Evolutionary conservation across 1,140 invertebrate species (phyloP).

Genomic region (Medauroidea extradentata): DNA sequence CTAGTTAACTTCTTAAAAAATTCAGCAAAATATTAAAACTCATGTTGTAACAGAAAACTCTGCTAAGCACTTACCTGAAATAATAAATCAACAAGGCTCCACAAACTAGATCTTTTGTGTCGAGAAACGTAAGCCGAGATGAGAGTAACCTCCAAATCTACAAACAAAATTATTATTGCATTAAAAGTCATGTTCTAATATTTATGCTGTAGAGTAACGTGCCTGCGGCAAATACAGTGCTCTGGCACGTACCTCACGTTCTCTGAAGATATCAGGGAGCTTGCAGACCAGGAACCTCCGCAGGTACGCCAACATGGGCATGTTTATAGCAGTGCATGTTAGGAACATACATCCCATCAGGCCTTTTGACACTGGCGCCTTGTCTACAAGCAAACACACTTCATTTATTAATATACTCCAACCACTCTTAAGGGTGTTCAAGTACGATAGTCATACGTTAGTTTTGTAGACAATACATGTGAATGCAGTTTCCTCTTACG

Average conservation of each 20-base stretch:
- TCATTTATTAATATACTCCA: background rate
- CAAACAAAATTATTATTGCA: too few species aligned
- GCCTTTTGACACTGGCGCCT: constrained; percentile 47
- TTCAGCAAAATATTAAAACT: too few species aligned
- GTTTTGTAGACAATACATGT: too few species aligned
- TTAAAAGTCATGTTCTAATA: too few species aligned
- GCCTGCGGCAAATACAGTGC: too few species aligned
- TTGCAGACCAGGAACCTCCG: constrained; percentile 42
- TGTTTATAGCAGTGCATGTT: constrained; percentile 46
- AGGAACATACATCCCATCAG: constrained; percentile 45
- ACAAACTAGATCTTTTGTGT: constrained; percentile 51
- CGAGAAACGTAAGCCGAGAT: constrained; percentile 47
- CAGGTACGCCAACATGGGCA: constrained; percentile 43
- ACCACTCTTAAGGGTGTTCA: background rate
- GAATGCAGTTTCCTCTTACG: too few species aligned
- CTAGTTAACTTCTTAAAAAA: too few species aligned
- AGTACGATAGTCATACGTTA: too few species aligned
- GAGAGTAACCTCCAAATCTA: constrained; percentile 48
- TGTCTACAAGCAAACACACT: constrained; percentile 39
- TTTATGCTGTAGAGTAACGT: too few species aligned
- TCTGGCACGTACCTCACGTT: constrained; percentile 40
- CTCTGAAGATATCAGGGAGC: constrained; percentile 39
- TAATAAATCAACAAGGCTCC: constrained; percentile 52
- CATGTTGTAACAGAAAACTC: too few species aligned
- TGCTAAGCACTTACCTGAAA: constrained; percentile 45